Percentiles rank a stretch among this genome's conserved stretches.
Conservation (phyloP, 2,888 invertebrate genomes). For the Synergus umbraculus region DNA sequence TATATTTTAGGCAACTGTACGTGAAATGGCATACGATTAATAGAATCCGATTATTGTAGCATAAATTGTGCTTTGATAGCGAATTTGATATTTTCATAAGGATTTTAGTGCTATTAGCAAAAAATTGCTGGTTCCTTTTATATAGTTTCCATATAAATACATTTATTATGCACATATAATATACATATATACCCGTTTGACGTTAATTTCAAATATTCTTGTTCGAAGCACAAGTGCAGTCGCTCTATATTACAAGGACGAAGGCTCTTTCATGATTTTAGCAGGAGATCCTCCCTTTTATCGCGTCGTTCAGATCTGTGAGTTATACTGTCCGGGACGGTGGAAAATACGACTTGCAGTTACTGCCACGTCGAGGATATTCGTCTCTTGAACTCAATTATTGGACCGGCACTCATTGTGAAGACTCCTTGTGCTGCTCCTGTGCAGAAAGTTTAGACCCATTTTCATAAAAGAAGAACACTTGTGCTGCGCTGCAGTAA, state of each 20-base stretch:
- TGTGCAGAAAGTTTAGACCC: slow-evolving; percentile 56
- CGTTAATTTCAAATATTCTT: background rate
- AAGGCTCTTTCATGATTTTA: background rate
- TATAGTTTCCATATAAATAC: no score
- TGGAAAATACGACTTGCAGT: slow-evolving; percentile 4
- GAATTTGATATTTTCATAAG: background rate
- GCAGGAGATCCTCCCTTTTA: background rate
- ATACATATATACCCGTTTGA: no score
- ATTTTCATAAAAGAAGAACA: slow-evolving; percentile 48
- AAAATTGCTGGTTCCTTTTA: background rate
- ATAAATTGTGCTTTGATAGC: background rate
- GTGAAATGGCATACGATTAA: slow-evolving; percentile 54
- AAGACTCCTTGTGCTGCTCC: slow-evolving; percentile 53
- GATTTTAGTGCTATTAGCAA: background rate
- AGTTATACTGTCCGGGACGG: background rate
- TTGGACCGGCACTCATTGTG: slow-evolving; percentile 42
- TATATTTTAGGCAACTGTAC: slow-evolving; percentile 56
- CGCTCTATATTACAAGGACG: background rate
- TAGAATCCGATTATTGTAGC: slow-evolving; percentile 18
- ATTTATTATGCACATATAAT: no score
- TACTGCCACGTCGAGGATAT: slow-evolving; percentile 48
- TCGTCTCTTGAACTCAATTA: slow-evolving; percentile 53
- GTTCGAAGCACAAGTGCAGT: background rate
- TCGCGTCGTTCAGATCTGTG: slow-evolving; percentile 20
- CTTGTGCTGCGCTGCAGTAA: slow-evolving; percentile 52